Evolutionary conservation across 1,140 invertebrate genomes (phyloP).

Genomic region (Pinna nobilis): DNA sequence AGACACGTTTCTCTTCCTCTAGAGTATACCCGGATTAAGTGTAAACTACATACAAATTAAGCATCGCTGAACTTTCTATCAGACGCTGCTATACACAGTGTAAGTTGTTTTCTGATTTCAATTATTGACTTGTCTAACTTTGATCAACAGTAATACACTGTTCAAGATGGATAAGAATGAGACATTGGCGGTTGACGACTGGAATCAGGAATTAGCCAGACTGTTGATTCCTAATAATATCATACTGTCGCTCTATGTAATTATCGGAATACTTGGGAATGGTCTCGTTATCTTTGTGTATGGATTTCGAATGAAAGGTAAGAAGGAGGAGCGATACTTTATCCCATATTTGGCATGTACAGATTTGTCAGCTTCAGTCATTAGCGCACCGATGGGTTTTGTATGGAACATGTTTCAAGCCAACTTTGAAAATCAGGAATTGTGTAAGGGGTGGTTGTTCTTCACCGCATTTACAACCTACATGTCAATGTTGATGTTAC

Average conservation of each 20-base stretch:
- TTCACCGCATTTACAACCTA: background rate
- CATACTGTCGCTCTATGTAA: background rate
- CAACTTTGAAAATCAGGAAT: conserved; percentile 2
- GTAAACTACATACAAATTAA: no score
- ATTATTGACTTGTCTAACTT: no score
- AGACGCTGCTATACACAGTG: no score
- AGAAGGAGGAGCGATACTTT: conserved; percentile 6
- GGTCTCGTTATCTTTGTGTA: conserved; percentile 5
- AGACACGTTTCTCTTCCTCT: no score
- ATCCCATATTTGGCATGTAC: conserved; percentile 1
- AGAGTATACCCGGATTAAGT: no score
- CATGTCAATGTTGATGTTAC: conserved; percentile 11
- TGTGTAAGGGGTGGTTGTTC: conserved; percentile 27
- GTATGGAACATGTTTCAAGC: conserved; percentile 13
- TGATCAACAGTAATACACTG: no score
- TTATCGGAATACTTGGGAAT: conserved; percentile 11
- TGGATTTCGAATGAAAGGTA: background rate
- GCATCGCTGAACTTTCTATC: no score
- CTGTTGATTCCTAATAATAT: background rate
- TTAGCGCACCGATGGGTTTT: conserved; percentile 3
- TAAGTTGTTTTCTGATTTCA: no score
- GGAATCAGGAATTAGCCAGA: no score
- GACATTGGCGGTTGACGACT: no score
- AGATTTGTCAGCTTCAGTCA: background rate
- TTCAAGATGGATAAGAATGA: no score